Percentiles rank a stretch among this genome's conserved stretches.
phyloP scores from a whole-genome alignment of 2,113 vertebrate genomes.

The Podiceps cristatus region DNA sequence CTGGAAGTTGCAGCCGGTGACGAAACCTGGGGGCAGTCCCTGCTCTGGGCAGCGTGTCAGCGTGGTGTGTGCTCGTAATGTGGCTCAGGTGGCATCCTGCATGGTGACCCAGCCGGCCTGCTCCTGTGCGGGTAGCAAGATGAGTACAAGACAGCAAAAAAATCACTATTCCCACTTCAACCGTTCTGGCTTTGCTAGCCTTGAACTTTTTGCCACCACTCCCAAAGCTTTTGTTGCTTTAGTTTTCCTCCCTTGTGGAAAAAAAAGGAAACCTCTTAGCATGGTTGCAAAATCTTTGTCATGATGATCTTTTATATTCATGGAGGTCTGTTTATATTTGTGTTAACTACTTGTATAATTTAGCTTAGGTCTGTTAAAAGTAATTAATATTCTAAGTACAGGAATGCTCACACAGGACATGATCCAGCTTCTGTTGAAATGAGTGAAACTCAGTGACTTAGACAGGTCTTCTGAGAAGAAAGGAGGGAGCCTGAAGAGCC shows the following conservation, averaged over 20 bases:
- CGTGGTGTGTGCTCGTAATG: rapidly evolving
- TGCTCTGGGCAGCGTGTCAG: rapidly evolving
- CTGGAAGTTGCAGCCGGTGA: neutral
- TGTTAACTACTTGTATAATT: neutral
- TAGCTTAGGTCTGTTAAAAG: neutral
- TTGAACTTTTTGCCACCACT: neutral
- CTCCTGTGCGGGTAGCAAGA: neutral
- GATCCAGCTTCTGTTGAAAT: neutral
- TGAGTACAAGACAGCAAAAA: neutral
- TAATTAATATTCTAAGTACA: neutral
- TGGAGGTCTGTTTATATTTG: neutral
- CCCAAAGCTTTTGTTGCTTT: neutral
- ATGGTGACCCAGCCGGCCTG: neutral
- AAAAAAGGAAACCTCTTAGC: neutral
- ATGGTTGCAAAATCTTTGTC: neutral
- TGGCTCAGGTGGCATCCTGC: neutral
- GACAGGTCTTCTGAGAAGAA: neutral
- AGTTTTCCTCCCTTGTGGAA: neutral
- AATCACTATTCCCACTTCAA: neutral
- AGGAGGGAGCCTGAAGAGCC: neutral
- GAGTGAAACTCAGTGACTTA: neutral
- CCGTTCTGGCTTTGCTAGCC: rapidly evolving
- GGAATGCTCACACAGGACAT: neutral
- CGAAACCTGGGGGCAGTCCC: neutral
- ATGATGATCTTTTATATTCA: neutral